phyloP scores from a whole-genome alignment of 2,113 vertebrate genomes.

The rabbit (Oryctolagus cuniculus) region mOryCun1.1 NC_091439.1:58313501-58314000 shows the following conservation, averaged over 20 bases:
- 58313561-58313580: background rate
- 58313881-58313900: no score
- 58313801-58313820: no score
- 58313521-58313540: background rate
- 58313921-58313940: background rate
- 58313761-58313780: background rate
- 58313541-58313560: background rate
- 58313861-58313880: no score
- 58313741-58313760: background rate
- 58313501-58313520: background rate
- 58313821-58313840: no score
- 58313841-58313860: no score
- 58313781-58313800: background rate
- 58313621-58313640: background rate
- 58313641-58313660: background rate
- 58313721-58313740: background rate
- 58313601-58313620: background rate
- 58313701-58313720: background rate
- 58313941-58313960: conserved; percentile 89
- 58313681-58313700: background rate
- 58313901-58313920: background rate
- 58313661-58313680: background rate
- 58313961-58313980: conserved; percentile 93
- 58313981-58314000: conserved; percentile 92
- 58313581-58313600: background rate